These are phyloP conservation scores for Octodon degus DNA, from an alignment of 2,113 vertebrate genomes.

Conservation along the genomic window DNA sequence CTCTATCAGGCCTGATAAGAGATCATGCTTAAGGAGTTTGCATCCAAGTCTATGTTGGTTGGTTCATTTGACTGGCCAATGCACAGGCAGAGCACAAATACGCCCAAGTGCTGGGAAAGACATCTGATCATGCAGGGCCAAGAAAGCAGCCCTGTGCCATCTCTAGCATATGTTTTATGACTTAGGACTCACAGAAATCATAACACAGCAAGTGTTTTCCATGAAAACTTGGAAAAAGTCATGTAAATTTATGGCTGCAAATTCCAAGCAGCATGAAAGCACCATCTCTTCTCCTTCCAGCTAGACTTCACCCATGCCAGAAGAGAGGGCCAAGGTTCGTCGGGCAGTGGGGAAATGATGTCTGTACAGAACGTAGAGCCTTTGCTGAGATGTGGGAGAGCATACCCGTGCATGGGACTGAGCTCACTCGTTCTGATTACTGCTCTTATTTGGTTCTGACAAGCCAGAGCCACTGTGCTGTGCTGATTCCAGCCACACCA, in stretches of 20 bases:
- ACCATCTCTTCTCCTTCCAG: slow-evolving; percentile 60
- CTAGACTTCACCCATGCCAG: background rate
- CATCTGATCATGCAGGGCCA: background rate
- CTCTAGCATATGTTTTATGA: slow-evolving; percentile 64
- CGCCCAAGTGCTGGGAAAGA: slow-evolving; percentile 6
- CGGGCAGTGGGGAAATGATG: slow-evolving; percentile 39
- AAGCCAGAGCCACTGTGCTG: background rate
- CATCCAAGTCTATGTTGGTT: background rate
- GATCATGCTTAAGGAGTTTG: background rate
- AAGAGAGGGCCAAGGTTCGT: background rate
- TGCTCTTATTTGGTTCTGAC: slow-evolving; percentile 5
- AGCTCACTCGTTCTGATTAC: slow-evolving; percentile 1
- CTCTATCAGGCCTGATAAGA: background rate
- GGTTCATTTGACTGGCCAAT: background rate
- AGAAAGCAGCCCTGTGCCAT: background rate
- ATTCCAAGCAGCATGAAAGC: slow-evolving; percentile 62
- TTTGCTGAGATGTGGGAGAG: slow-evolving; percentile 15
- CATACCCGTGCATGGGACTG: background rate
- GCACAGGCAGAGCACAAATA: background rate
- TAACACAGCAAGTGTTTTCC: slow-evolving; percentile 62
- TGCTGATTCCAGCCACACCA: background rate
- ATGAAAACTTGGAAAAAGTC: slow-evolving; percentile 64
- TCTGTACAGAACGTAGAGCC: slow-evolving; percentile 41
- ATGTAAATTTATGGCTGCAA: slow-evolving; percentile 65
- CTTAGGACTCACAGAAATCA: slow-evolving; percentile 68